Conservation (phyloP, 2,113 vertebrate species). For the Chlorodrepanis virens region DNA sequence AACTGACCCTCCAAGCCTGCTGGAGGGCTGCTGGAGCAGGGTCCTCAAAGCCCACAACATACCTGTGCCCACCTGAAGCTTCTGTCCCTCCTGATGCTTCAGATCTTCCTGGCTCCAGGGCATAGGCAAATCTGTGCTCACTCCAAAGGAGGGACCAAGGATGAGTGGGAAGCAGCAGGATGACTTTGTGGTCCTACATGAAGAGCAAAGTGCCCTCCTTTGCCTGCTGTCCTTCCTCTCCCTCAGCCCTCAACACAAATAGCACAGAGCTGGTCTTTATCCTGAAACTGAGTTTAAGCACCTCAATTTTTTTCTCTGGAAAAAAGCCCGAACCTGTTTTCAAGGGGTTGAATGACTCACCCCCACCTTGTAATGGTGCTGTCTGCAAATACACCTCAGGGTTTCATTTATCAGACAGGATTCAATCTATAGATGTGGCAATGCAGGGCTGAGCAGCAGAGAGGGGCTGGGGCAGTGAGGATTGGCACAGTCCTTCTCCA, state of each 20-base stretch:
- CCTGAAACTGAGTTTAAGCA: background rate
- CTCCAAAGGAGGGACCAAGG: background rate
- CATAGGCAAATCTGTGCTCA: background rate
- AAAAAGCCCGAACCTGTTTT: background rate
- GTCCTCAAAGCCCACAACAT: background rate
- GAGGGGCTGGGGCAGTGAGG: background rate
- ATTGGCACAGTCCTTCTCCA: background rate
- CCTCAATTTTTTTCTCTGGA: background rate
- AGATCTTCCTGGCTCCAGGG: background rate
- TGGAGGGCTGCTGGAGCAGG: background rate
- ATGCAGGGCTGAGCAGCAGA: background rate
- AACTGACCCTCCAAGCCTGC: background rate
- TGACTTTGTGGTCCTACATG: background rate
- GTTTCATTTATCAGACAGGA: background rate
- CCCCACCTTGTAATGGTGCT: background rate
- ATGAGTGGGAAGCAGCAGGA: background rate
- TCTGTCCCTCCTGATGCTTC: background rate
- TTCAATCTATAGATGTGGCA: background rate
- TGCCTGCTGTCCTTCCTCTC: background rate
- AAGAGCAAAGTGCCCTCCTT: accelerated
- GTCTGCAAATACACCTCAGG: background rate
- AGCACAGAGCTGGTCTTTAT: background rate
- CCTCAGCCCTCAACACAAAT: background rate
- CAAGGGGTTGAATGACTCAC: background rate
- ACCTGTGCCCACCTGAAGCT: background rate